These are phyloP conservation scores for Scaptomyza parva DNA, from an alignment of 2,888 invertebrate species.

Conservation along the genomic window DNA sequence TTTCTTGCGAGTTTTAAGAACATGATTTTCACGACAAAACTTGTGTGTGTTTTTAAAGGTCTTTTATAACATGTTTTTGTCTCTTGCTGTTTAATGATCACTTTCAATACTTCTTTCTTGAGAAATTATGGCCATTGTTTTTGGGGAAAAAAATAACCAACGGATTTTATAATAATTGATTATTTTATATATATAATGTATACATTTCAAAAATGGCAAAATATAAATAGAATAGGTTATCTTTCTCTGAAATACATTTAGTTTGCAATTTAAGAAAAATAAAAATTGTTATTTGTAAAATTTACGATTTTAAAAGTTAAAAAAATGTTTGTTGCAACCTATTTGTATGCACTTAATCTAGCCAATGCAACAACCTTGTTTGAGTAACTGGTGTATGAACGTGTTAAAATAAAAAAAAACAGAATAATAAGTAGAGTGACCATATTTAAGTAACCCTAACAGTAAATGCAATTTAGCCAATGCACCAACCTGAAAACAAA, in stretches of 20 bases:
- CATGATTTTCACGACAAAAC: conserved; percentile 47
- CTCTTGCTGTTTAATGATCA: conserved; percentile 53
- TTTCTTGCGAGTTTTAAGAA: conserved; percentile 32
- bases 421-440: neutral
- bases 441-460: neutral
- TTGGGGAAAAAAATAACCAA: conserved; percentile 38
- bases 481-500: neutral
- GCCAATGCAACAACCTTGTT: neutral
- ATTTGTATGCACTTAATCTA: neutral
- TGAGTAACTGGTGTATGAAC: neutral
- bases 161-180: conserved; percentile 17
- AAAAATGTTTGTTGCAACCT: too few relatives aligned
- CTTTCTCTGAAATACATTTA: too few relatives aligned
- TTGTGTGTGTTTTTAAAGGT: conserved; percentile 28
- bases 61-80: conserved; percentile 52
- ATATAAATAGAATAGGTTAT: too few relatives aligned
- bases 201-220: too few relatives aligned
- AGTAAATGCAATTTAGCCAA: neutral
- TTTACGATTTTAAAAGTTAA: too few relatives aligned
- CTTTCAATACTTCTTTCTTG: conserved; percentile 32
- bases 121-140: conserved; percentile 36
- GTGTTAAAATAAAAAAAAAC: neutral
- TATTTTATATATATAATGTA: conserved; percentile 11
- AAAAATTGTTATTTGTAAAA: too few relatives aligned
- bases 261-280: too few relatives aligned